Base-by-base conservation (phyloP, 2,888 invertebrate species). In the Trilocha varians region DNA sequence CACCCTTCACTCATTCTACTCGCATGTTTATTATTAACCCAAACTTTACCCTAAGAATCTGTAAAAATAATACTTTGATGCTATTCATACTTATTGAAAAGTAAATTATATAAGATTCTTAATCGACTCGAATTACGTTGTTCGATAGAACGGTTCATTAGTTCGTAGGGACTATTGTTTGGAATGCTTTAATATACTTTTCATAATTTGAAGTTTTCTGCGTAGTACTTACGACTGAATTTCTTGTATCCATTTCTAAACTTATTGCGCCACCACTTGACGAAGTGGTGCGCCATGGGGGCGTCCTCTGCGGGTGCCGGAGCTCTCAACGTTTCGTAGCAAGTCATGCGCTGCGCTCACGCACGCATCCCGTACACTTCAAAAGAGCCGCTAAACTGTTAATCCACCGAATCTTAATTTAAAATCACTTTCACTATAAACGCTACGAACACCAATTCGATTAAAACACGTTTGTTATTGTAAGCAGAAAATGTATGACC, bases 181-280 rank as follows among this genome's bases (percentile, higher is more conserved):
- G 6, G 25, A 25, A 6, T 6, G 25, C 25, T 25, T 25, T 3
- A 3, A 25, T 25, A 25, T 25, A 25, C 25, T 25, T 25, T 25
- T 2, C 3, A 9, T 25, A 25, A 9, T 6, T 25, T 25, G 11
- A 25, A 9, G 2, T 2, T 9, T 6, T 9, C 25, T 8, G 18
- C 11, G 25, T 9, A 35, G 13, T 47, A 80, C 86, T 88, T 87
- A 91, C 91, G 88, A 87, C 90, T 89, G 77, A 91, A 90, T 77
- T 90, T 90, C 84, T 90, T 91, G 79, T 91, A 91, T 85, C 90
- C 90, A 87, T 89, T 90, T 79, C 90, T 88, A 86, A 91, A 90
- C 87, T 90, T 90, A 79, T 89, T 89, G 87, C 90, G 90, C 90
- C 91, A 91, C 91, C 91, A 91, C 88, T 90, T 90, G 80, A 91